Evolutionary conservation across 2,113 vertebrate species (phyloP), one percentile per base, ranked within the genome.

Genomic region (Miniopterus natalensis): DNA sequence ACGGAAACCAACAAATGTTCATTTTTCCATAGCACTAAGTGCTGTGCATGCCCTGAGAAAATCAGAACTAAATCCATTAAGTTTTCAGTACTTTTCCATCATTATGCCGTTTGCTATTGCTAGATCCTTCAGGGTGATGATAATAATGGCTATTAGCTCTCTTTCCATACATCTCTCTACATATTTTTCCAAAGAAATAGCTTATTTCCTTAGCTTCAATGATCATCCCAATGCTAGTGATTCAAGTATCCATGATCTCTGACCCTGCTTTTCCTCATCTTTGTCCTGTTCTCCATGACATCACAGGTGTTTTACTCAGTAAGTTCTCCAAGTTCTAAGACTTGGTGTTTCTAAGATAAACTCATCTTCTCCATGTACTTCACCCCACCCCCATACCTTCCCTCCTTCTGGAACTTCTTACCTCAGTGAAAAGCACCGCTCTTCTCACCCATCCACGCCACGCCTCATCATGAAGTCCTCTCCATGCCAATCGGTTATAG

Each of bases 291-390:
- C 49, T 68, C 27, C 59, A 36, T 40, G 29, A 65, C 0, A 29
- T 75, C 51, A 74, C 3, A 49, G 20, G 36, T 66, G 68, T 65
- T 84, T 90, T 92, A 89, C 29, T 91, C 70, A 36, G n/a, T 57
- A 78, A 85, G 77, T 45, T 68, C n/a, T 57, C 20, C 61, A 49
- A 4, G 77, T 75, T 61, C 40, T 77, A 47, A 47, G 93, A 95
- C 29, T 10, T 27, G 5, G 5, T 36, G 66, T 78, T 96, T 92
- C 80, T 74, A 79, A 96, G 80, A 75, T 70, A n/a, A 94, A 63
- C 29, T 65, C n/a, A 6, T 73, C 10, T 61, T 95, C 40, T 42
- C 10, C 47, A 40, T 36, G 23, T 47, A 36, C 20, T 13, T 11
- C 25, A 23, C 27, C 1, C 51, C 13, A 74, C 10, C 13, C 3